Evolutionary conservation across 2,888 invertebrate species (phyloP), one percentile per base, ranked within the genome.

Genomic region (Stenoptilia bipunctidactyla): DNA sequence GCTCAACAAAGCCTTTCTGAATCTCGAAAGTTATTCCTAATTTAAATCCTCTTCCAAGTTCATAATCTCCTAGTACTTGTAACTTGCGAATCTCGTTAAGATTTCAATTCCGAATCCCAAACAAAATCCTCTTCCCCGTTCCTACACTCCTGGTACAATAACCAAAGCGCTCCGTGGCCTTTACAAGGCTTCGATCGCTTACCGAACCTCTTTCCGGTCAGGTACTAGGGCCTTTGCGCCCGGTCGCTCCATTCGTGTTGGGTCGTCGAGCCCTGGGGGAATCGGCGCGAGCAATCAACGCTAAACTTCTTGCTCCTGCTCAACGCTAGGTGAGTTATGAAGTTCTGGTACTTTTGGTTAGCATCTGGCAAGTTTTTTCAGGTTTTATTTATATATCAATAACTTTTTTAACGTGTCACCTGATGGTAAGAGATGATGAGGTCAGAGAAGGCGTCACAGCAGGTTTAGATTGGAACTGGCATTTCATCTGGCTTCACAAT

Each of bases 221-320:
- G 84, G 80, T 82, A 80, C 79, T 80, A 77, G 76, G 80, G 79
- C 77, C 77, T 64, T 53, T 70, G 76, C 76, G 82, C 82, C 77
- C 80, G 80, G 80, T 77, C 77, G 71, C 73, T 70, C 66, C 61
- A 62, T 62, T 30, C 13, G 55, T 65, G 61, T 68, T 77, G 76
- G 79, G 75, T 55, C 59, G 63, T 52, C 75, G 74, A 77, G 80
- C 69, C 54, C 68, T 56, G 79, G 80, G 79, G 66, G 82, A 63
- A 80, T 82, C 82, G 82, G 82, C 61, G 70, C 73, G 66, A 52
- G 79, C 74, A 69, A 42, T 54, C 61, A 50, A 65, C 68, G 65
- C 62, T 69, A 64, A 54, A 61, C 59, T 66, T 69, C 72, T 36
- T 68, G 70, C 61, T 66, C 20, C 3, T 72, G 76, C 75, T 70